phyloP scores from a whole-genome alignment of 2,797 vertebrate species.

The Poecilia wingei region DNA sequence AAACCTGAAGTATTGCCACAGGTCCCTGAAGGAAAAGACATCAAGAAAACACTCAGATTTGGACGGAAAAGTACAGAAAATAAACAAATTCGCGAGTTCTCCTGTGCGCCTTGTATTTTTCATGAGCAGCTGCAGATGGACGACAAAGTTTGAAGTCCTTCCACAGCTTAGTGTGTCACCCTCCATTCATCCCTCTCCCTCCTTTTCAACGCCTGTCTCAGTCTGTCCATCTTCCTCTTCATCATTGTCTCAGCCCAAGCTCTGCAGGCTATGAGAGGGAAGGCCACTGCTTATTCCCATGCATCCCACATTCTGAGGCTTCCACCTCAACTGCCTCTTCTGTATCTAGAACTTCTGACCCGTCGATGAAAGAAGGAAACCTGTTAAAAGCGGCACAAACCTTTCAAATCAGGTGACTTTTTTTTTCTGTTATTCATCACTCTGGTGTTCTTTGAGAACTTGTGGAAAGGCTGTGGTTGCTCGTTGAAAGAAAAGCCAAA shows the following conservation, averaged over 20 bases:
- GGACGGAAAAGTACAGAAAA: constrained; percentile 26
- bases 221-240: constrained; percentile 55
- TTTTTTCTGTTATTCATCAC: neutral
- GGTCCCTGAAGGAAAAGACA: constrained; percentile 2
- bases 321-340: constrained; percentile 8
- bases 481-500: constrained; percentile 41
- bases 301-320: constrained; percentile 5
- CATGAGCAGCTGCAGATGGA: constrained; percentile 34
- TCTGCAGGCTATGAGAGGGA: constrained; percentile 10
- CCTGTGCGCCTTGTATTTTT: constrained; percentile 21
- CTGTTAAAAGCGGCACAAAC: constrained; percentile 20
- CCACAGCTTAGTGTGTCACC: constrained; percentile 61
- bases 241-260: constrained; percentile 48
- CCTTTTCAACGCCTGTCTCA: constrained; percentile 66
- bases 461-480: constrained; percentile 29
- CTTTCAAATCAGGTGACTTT: constrained; percentile 21
- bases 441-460: constrained; percentile 1
- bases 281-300: constrained; percentile 16
- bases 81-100: constrained; percentile 23
- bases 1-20: constrained; percentile 13
- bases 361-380: constrained; percentile 32
- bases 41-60: neutral
- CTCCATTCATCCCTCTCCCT: constrained; percentile 55
- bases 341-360: constrained; percentile 6
- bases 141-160: constrained; percentile 38